Percentiles rank a stretch among this genome's conserved stretches.
Evolutionary conservation across 2,113 vertebrate species (phyloP).

Genomic region (Zosterops lateralis): DNA sequence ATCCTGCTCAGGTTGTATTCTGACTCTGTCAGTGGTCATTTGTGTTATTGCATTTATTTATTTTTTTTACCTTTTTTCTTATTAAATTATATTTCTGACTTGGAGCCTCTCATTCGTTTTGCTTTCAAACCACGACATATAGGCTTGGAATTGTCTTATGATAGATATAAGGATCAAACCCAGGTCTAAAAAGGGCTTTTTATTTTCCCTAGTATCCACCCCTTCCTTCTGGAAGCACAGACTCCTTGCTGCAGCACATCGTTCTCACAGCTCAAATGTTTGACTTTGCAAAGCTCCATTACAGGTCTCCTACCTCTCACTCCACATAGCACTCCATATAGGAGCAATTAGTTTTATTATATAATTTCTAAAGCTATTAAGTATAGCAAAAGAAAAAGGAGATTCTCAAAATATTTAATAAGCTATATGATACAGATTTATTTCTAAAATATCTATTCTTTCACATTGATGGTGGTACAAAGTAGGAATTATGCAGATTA

Average conservation of each 20-base stretch:
- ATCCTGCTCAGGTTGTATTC: too few relatives aligned
- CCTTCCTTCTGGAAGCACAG: background rate
- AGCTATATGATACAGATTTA: background rate
- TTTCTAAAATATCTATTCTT: background rate
- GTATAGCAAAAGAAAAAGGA: background rate
- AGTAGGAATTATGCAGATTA: background rate
- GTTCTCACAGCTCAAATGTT: background rate
- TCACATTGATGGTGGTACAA: background rate
- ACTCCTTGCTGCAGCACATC: background rate
- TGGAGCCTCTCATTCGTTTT: too few relatives aligned
- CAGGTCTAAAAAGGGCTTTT: background rate
- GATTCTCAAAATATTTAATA: constrained; percentile 2
- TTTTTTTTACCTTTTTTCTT: too few relatives aligned
- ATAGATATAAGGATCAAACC: background rate
- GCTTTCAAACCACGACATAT: too few relatives aligned
- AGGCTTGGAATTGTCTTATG: background rate
- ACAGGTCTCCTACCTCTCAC: background rate
- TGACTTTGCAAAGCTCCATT: background rate
- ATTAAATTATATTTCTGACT: too few relatives aligned
- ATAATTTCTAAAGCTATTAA: background rate
- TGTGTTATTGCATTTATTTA: too few relatives aligned
- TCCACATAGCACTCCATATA: background rate
- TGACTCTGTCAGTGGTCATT: too few relatives aligned
- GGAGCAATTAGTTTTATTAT: background rate
- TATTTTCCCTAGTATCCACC: background rate